A percentile compares a stretch with the other conserved stretches of the same genome.
Conservation (phyloP, 2,797 vertebrate species). For the Ptychadena robeensis region DNA sequence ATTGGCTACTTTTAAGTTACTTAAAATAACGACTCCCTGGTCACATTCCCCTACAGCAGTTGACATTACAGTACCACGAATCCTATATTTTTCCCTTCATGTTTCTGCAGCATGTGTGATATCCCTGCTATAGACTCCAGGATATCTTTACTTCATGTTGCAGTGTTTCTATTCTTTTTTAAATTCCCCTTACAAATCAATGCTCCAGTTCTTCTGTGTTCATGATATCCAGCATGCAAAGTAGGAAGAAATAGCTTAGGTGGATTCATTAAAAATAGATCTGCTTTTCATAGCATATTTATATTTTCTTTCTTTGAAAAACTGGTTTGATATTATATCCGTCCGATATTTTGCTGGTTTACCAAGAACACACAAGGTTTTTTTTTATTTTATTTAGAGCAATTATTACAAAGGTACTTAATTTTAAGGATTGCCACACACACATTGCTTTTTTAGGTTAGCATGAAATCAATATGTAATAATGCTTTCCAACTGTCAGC, state of each 20-base stretch:
- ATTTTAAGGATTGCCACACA: constrained; percentile 66
- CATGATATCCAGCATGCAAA: constrained; percentile 47
- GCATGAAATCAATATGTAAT: constrained; percentile 68
- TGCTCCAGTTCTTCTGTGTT: constrained; percentile 33
- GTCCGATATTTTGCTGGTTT: constrained; percentile 44
- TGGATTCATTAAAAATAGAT: constrained; percentile 56
- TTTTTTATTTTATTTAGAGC: constrained; percentile 38
- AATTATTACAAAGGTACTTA: constrained; percentile 63
- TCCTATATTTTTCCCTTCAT: constrained; percentile 41
- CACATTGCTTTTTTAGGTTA: constrained; percentile 68
- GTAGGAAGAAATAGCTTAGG: constrained; percentile 36
- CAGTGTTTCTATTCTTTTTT: constrained; percentile 44
- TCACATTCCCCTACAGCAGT: constrained; percentile 43
- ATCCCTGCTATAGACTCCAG: constrained; percentile 30
- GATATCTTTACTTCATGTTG: constrained; percentile 43
- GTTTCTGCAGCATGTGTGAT: constrained; percentile 44
- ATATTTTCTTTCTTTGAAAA: constrained; percentile 47
- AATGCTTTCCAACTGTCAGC: constrained; percentile 69
- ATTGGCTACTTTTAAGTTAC: constrained; percentile 45
- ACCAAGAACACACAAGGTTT: constrained; percentile 46
- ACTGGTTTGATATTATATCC: constrained; percentile 44
- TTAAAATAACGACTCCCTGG: constrained; percentile 45
- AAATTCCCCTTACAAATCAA: constrained; percentile 44
- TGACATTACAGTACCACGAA: constrained; percentile 42
- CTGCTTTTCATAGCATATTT: constrained; percentile 39